These are phyloP conservation scores for Bubalus kerabau DNA, from an alignment of 2,113 vertebrate species.

Conservation along the genomic window DNA sequence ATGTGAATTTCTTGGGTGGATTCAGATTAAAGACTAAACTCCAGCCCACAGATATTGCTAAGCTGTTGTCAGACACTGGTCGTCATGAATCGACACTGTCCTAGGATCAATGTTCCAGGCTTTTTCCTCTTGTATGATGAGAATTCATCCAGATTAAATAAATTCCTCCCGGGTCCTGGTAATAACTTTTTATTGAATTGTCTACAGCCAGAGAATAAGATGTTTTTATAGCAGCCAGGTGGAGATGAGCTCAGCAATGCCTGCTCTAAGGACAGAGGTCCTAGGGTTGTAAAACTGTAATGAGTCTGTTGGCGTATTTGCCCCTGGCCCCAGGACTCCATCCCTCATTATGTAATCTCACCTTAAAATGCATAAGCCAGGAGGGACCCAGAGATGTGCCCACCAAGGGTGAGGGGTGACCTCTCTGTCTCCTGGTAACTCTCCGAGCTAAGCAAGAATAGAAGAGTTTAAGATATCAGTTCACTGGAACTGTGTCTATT, in stretches of 20 bases:
- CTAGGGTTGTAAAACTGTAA: neutral
- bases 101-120: neutral
- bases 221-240: neutral
- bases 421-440: neutral
- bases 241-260: neutral
- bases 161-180: neutral
- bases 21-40: neutral
- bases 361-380: neutral
- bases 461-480: neutral
- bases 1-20: neutral
- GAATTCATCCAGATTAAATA: neutral
- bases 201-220: neutral
- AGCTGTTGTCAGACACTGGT: neutral
- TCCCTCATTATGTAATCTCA: neutral
- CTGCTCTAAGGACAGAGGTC: neutral
- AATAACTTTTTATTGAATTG: neutral
- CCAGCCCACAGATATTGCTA: neutral
- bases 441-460: neutral
- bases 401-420: too few relatives aligned
- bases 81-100: neutral
- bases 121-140: neutral
- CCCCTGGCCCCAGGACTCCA: neutral
- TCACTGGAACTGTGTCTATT: neutral
- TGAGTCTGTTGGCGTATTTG: neutral
- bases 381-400: neutral